Conservation (phyloP, 2,888 invertebrate species). For the Holacanthella duospinosa region DNA sequence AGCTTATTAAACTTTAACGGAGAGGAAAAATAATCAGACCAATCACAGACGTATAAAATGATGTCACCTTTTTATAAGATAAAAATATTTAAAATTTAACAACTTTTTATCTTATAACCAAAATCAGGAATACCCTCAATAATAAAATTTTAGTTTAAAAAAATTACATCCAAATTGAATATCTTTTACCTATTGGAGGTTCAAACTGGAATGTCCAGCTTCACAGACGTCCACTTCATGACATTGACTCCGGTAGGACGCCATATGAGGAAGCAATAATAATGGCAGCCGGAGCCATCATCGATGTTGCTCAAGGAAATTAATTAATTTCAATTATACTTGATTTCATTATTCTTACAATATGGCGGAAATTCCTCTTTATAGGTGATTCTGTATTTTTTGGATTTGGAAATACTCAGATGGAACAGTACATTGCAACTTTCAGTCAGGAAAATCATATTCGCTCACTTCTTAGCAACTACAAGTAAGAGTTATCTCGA, state of each 20-base stretch:
- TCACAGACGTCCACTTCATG: conserved; percentile 22
- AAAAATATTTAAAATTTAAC: too few species aligned
- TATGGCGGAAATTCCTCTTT: too few species aligned
- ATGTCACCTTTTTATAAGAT: too few species aligned
- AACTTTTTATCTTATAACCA: too few species aligned
- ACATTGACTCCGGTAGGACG: conserved; percentile 16
- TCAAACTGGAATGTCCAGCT: conserved; percentile 26
- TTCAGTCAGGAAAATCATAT: conserved; percentile 22
- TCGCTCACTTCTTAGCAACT: conserved; percentile 17
- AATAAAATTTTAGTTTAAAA: too few species aligned
- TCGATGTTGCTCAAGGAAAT: conserved; percentile 23
- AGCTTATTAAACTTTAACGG: too few species aligned
- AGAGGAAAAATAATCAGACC: too few species aligned
- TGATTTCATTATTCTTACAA: too few species aligned
- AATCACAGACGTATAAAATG: too few species aligned
- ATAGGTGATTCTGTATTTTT: conserved; percentile 27
- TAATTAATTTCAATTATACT: too few species aligned
- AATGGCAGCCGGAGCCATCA: conserved; percentile 25
- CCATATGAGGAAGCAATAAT: conserved; percentile 28
- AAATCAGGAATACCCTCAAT: too few species aligned
- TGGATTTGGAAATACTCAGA: conserved; percentile 20
- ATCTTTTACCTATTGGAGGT: conserved; percentile 10
- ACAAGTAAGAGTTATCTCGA: too few species aligned
- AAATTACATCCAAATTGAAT: background rate
- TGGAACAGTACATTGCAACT: conserved; percentile 16